Evolutionary conservation across 2,797 vertebrate genomes (phyloP).

Genomic region (Ptychobarbus kaznakovi): DNA sequence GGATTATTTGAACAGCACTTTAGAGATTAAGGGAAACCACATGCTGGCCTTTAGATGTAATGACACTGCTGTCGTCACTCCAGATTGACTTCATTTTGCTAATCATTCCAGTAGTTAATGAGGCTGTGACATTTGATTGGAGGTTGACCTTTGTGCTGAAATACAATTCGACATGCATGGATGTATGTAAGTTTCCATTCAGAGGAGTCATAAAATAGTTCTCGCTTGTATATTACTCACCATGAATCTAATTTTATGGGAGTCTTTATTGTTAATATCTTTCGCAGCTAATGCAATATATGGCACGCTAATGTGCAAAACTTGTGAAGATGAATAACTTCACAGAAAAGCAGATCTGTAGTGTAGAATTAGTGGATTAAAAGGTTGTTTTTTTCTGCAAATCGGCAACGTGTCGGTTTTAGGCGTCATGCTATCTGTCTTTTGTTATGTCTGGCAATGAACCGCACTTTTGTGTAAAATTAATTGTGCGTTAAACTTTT

Average conservation of each 20-base stretch:
- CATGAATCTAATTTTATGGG: conserved; percentile 66
- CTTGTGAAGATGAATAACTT: conserved; percentile 38
- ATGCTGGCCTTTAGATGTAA: conserved; percentile 34
- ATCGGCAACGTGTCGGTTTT: not conserved
- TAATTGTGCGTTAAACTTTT: conserved; percentile 34
- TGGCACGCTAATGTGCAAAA: conserved; percentile 43
- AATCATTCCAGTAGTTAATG: conserved; percentile 42
- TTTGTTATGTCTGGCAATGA: not conserved
- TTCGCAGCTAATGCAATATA: conserved; percentile 67
- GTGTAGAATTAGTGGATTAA: conserved; percentile 16
- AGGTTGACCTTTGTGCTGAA: conserved; percentile 41
- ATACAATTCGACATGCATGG: conserved; percentile 60
- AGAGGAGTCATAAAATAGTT: conserved; percentile 64
- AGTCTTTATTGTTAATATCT: conserved; percentile 64
- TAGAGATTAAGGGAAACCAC: conserved; percentile 33
- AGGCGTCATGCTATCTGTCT: conserved; percentile 4
- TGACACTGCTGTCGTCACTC: conserved; percentile 24
- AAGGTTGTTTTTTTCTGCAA: not conserved
- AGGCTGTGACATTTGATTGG: conserved; percentile 42
- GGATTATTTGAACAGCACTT: conserved; percentile 34
- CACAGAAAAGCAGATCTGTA: not conserved
- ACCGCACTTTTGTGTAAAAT: conserved; percentile 11
- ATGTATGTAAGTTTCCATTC: conserved; percentile 64
- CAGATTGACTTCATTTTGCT: conserved; percentile 45
- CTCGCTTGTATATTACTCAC: conserved; percentile 64